Conservation (phyloP, 2,113 vertebrate species). For the Hassar affinis region DNA sequence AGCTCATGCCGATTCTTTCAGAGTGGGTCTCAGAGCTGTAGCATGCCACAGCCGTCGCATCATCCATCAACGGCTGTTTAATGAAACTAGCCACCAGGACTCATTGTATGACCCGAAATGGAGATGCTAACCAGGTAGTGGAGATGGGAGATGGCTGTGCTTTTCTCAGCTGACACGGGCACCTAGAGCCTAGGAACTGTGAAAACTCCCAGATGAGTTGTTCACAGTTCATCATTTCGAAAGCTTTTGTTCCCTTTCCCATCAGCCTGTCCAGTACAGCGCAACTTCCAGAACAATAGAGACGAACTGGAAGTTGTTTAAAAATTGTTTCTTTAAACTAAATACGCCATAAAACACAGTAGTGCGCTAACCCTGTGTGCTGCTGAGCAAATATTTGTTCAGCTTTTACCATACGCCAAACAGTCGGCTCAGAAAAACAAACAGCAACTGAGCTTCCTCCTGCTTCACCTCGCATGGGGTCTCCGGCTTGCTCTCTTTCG, state of each 20-base stretch:
- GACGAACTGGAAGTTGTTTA: not conserved
- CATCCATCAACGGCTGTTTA: constrained; percentile 47
- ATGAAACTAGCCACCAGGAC: constrained; percentile 41
- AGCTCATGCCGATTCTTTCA: constrained; percentile 14
- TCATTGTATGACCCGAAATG: constrained; percentile 39
- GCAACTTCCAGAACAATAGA: not conserved
- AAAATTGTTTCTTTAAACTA: constrained; percentile 12
- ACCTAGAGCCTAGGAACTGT: constrained; percentile 4
- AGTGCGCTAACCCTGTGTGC: not conserved
- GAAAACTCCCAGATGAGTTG: not conserved
- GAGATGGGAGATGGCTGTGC: not conserved
- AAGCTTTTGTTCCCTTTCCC: not conserved
- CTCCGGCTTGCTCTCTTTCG: not conserved
- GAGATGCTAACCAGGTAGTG: constrained; percentile 34
- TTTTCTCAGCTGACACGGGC: not conserved
- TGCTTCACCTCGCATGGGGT: not conserved
- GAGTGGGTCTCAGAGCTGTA: constrained; percentile 4
- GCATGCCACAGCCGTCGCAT: constrained; percentile 31
- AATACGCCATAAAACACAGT: constrained; percentile 11
- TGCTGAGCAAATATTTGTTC: constrained; percentile 38
- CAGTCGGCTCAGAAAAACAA: constrained; percentile 41
- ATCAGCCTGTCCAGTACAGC: not conserved
- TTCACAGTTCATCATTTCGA: not conserved
- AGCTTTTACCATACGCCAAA: constrained; percentile 21
- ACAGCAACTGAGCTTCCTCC: not conserved